Evolutionary conservation across 2,797 vertebrate genomes (phyloP).

Genomic region (Limosa lapponica): DNA sequence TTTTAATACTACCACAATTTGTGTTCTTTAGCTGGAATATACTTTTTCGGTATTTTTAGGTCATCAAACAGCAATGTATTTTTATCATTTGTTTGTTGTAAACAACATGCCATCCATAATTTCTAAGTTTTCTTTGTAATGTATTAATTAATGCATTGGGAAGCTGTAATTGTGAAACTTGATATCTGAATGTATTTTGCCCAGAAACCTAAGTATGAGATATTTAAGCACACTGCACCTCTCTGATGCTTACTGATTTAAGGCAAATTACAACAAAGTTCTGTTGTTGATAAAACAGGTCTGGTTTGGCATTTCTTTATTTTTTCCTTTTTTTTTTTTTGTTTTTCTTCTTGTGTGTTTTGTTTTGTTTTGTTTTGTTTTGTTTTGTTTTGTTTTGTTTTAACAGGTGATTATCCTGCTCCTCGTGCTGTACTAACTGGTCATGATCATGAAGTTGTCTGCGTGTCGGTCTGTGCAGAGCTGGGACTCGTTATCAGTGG

Average conservation of each 20-base stretch:
- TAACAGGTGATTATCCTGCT: constrained; percentile 94
- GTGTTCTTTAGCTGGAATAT: neutral
- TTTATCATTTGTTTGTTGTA: neutral
- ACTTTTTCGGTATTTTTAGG: neutral
- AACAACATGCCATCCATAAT: neutral
- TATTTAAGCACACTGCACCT: neutral
- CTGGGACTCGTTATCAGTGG: constrained; percentile 97
- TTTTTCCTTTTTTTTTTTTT: neutral
- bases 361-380: too few relatives aligned
- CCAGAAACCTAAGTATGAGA: neutral
- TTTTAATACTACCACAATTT: neutral
- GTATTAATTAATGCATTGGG: neutral
- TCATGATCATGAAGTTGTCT: constrained; percentile 96
- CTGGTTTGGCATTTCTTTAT: neutral
- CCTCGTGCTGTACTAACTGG: constrained; percentile 95
- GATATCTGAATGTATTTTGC: neutral
- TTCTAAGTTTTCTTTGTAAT: neutral
- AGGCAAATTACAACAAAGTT: neutral
- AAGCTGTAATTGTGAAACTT: neutral
- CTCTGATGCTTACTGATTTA: neutral
- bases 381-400: neutral
- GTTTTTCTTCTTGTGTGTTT: neutral
- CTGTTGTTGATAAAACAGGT: neutral
- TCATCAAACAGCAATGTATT: neutral
- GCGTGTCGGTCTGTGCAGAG: constrained; percentile 96